These are phyloP conservation scores for Fissipunctia ypsillon DNA, from an alignment of 2,888 invertebrate genomes.

Conservation along the genomic window DNA sequence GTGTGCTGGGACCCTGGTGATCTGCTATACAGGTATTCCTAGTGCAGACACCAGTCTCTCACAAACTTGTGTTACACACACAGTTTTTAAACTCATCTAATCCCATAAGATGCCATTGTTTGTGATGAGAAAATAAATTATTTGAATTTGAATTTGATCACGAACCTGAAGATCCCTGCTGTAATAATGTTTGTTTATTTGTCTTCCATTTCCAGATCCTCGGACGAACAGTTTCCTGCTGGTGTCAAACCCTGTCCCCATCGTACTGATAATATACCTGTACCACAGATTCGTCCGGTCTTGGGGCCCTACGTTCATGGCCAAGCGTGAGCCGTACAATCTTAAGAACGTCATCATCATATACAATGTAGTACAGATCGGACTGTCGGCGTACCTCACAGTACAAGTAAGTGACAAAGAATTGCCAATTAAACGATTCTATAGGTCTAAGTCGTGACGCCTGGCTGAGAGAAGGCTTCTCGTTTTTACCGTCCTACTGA, in stretches of 20 bases:
- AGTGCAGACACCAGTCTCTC: too few relatives aligned
- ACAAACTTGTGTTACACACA: too few relatives aligned
- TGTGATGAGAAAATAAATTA: too few relatives aligned
- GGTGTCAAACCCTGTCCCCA: conserved; percentile 85
- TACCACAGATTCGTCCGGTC: conserved; percentile 90
- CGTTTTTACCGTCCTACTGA: too few relatives aligned
- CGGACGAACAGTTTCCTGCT: conserved; percentile 90
- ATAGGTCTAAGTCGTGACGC: too few relatives aligned
- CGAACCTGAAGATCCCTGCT: not conserved
- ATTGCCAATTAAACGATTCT: too few relatives aligned
- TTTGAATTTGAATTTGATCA: too few relatives aligned
- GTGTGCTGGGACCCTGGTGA: too few relatives aligned
- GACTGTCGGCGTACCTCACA: conserved; percentile 84
- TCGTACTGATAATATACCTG: conserved; percentile 83
- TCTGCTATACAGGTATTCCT: too few relatives aligned
- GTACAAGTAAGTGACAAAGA: conserved; percentile 82
- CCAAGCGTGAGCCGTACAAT: conserved; percentile 91
- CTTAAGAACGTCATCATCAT: conserved; percentile 90
- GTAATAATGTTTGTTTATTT: not conserved
- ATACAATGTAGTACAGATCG: conserved; percentile 92
- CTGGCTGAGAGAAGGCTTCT: too few relatives aligned
- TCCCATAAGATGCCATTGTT: too few relatives aligned
- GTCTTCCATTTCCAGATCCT: conserved; percentile 87
- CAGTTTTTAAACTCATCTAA: too few relatives aligned
- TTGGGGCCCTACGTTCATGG: conserved; percentile 92